Conservation (phyloP, 2,113 vertebrate genomes). For the Tetrax tetrax region DNA sequence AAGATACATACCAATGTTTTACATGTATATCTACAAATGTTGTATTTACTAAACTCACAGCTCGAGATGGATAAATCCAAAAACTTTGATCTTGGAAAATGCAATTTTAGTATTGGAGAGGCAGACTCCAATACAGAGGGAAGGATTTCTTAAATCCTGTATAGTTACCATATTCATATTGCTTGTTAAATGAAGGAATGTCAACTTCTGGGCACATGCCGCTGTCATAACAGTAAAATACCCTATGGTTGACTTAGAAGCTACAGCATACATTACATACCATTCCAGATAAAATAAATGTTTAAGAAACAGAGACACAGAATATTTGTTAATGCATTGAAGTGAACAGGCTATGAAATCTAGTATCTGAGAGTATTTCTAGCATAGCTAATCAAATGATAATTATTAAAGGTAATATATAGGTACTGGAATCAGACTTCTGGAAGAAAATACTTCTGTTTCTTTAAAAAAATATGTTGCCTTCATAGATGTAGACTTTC, state of each 20-base stretch:
- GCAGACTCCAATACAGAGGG: neutral
- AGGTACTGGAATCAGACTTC: neutral
- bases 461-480: neutral
- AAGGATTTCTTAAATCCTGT: neutral
- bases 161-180: neutral
- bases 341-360: neutral
- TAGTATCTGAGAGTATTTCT: neutral
- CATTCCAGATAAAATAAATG: neutral
- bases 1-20: neutral
- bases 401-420: neutral
- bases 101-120: accelerated
- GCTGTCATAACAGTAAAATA: neutral
- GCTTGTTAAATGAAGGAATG: neutral
- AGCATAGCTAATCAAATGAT: neutral
- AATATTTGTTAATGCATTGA: neutral
- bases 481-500: neutral
- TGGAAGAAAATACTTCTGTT: neutral
- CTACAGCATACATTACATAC: neutral
- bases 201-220: neutral
- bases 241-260: neutral
- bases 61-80: neutral
- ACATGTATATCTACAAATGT: neutral
- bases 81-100: neutral
- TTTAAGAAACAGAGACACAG: neutral
- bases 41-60: neutral